phyloP scores from a whole-genome alignment of 2,113 vertebrate genomes.

The Saccopteryx leptura region DNA sequence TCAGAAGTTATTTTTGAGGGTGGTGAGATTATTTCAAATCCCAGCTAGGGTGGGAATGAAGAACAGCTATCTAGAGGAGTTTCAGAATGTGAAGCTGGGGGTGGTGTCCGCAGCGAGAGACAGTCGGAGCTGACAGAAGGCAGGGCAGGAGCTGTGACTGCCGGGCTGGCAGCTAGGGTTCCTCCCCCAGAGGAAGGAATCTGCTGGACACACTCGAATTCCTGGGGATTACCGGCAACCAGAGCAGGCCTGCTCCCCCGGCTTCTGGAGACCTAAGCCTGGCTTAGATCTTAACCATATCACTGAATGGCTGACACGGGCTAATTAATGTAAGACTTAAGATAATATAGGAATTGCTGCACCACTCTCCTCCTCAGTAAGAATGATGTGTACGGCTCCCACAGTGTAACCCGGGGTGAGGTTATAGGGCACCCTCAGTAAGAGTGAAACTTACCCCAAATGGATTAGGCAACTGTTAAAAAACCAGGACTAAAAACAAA shows the following conservation, averaged over 20 bases:
- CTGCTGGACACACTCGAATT: constrained; percentile 61
- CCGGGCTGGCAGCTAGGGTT: constrained; percentile 20
- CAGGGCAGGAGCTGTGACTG: constrained; percentile 33
- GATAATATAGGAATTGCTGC: not conserved
- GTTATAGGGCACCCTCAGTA: not conserved
- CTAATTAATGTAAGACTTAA: constrained; percentile 46
- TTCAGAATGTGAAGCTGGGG: constrained; percentile 55
- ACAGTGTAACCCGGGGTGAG: not conserved
- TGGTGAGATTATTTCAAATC: constrained; percentile 65
- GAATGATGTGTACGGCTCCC: not conserved
- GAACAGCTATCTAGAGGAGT: constrained; percentile 43
- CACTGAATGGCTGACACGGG: not conserved
- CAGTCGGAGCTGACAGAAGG: constrained; percentile 48
- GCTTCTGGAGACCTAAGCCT: not conserved
- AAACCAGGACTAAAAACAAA: not conserved
- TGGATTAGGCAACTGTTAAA: not conserved
- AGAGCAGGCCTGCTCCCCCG: not conserved
- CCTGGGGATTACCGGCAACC: constrained; percentile 49
- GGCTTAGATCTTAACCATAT: not conserved
- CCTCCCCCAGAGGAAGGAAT: constrained; percentile 3
- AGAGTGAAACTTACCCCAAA: not conserved
- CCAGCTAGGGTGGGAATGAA: constrained; percentile 26
- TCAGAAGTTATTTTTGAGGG: constrained; percentile 66
- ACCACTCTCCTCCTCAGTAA: not conserved
- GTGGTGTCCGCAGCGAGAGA: constrained; percentile 49